Conservation (phyloP, 2,888 invertebrate species). For the Caenorhabditis uteleia region DNA sequence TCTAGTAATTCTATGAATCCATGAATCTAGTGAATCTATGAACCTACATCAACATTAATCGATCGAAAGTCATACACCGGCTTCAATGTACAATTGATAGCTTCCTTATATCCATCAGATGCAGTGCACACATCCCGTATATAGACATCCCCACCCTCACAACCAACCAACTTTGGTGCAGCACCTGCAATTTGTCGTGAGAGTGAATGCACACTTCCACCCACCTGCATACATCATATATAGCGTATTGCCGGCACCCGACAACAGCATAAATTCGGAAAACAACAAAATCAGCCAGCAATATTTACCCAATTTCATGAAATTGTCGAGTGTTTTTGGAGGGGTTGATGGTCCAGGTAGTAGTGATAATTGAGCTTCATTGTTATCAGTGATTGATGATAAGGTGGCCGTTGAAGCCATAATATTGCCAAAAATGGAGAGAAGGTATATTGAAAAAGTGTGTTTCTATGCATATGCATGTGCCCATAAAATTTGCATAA, state of each 20-base stretch:
- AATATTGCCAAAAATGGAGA: background rate
- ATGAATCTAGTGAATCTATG: too few relatives aligned
- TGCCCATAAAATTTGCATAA: constrained; percentile 1
- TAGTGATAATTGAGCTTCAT: constrained; percentile 23
- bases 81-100: constrained; percentile 36
- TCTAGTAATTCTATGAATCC: too few relatives aligned
- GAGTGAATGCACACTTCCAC: background rate
- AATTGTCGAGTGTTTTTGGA: constrained; percentile 40
- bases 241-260: constrained; percentile 44
- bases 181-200: constrained; percentile 18
- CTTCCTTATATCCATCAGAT: constrained; percentile 22
- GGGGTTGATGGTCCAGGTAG: too few relatives aligned
- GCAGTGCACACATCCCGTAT: constrained; percentile 38
- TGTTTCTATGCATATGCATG: background rate
- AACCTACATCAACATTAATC: constrained; percentile 50
- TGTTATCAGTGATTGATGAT: constrained; percentile 9
- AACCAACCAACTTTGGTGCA: constrained; percentile 35
- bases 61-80: constrained; percentile 46
- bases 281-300: constrained; percentile 41
- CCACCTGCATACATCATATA: constrained; percentile 49
- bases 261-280: constrained; percentile 44
- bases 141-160: constrained; percentile 18
- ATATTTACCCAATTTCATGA: constrained; percentile 35
- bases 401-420: constrained; percentile 35
- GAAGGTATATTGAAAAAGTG: background rate